Percentiles rank a stretch among this genome's conserved stretches.
These are phyloP conservation scores for Cromileptes altivelis DNA, from an alignment of 2,113 vertebrate genomes.

Conservation along the genomic window DNA sequence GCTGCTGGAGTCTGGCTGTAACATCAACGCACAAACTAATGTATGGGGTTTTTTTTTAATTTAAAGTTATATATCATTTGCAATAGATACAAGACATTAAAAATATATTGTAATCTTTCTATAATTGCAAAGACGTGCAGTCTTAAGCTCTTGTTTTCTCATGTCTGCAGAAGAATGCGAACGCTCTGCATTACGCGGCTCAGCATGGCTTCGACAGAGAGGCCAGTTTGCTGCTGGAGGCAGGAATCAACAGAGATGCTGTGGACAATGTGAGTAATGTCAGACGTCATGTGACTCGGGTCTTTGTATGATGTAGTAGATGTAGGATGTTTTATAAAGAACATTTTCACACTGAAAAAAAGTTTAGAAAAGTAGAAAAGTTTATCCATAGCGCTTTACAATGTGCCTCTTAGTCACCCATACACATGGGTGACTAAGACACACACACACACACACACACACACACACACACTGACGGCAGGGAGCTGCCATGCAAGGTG, in stretches of 20 bases:
- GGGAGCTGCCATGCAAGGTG: too few species aligned
- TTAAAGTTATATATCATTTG: neutral
- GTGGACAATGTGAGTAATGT: constrained; percentile 86
- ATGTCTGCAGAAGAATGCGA: constrained; percentile 86
- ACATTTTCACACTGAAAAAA: neutral
- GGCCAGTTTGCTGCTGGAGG: constrained; percentile 82
- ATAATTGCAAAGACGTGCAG: neutral
- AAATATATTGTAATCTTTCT: neutral
- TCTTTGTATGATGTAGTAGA: neutral
- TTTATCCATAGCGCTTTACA: too few species aligned
- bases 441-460: too few species aligned
- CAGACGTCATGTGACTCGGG: too few species aligned
- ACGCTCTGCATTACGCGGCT: constrained; percentile 88
- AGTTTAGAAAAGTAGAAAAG: too few species aligned
- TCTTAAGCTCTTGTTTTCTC: neutral
- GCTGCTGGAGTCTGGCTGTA: constrained; percentile 85
- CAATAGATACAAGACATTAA: neutral
- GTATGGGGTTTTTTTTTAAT: constrained; percentile 57
- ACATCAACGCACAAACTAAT: constrained; percentile 86
- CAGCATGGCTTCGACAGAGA: constrained; percentile 82
- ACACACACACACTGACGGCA: too few species aligned
- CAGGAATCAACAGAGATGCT: constrained; percentile 83
- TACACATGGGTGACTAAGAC: too few species aligned
- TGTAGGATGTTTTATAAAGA: neutral
- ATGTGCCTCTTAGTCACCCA: too few species aligned